Base-by-base conservation (phyloP, 2,113 vertebrate genomes). In the Seriola rivoliana region DNA sequence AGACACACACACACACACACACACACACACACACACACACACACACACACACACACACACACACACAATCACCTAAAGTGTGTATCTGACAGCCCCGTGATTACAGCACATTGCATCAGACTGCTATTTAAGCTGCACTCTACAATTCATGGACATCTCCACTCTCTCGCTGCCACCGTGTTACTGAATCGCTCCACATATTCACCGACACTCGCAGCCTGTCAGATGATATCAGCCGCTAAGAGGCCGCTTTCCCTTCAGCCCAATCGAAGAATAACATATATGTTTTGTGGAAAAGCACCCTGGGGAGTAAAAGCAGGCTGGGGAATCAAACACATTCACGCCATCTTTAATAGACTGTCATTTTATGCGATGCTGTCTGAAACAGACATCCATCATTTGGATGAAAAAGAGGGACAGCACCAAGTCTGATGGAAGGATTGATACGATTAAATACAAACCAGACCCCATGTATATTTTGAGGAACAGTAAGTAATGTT, bases 81-180 rank as follows among this genome's bases (percentile, higher is more conserved):
- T 82, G 77, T 50, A 69, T 79, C 71, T 74, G 80, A 87, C 84
- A 82, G 78, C 60, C n/a, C 52, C 25, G 65, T 40, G 66, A 79
- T 92, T 93, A 78, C 91, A 79, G 71, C 67, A 40, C 17, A 13
- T 92, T 92, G 86, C 91, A 85, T 90, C 83, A 92, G 80, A 10
- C 79, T 38, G 65, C 79, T 75, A 78, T 87, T 90, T 85, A 38
- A 81, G 77, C 59, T 4, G 23, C 29, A 8, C 82, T 78, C 23
- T 59, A 55, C 68, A 67, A 60, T 80, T 80, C 70, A 81, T 64
- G 71, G 72, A 55, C 59, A 75, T 76, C 62, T 84, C 42, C 60
- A 1, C 40, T 23, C 38, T 65, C 44, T 62, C 44, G 70, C 54
- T 58, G 52, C 54, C 6, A 4, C 42, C 38, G 66, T n/a, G 32